phyloP scores from a whole-genome alignment of 2,113 vertebrate species.

The Equus quagga region DNA sequence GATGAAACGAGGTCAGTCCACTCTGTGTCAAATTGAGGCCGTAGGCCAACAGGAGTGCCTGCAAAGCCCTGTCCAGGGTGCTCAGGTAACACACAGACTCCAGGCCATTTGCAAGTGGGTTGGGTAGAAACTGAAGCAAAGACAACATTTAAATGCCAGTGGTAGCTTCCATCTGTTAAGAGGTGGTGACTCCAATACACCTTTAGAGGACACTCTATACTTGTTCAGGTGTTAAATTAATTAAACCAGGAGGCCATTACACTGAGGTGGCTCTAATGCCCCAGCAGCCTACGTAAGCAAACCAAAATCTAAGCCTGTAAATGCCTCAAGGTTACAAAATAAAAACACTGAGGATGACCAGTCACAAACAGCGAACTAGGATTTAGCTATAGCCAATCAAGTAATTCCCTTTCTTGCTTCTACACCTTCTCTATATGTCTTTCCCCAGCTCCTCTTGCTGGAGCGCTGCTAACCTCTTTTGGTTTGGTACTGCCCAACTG shows the following conservation, averaged over 20 bases:
- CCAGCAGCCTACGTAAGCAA: background rate
- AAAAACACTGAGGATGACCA: background rate
- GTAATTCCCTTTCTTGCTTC: background rate
- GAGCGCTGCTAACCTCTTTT: background rate
- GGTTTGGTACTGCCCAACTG: background rate
- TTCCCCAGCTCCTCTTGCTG: background rate
- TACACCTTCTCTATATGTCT: background rate
- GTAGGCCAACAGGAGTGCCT: fast-evolving
- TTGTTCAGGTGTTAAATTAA: background rate
- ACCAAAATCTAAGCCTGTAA: background rate
- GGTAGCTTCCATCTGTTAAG: background rate
- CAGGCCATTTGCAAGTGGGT: background rate
- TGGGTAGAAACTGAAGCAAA: background rate
- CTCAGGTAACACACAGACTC: background rate
- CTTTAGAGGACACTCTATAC: background rate
- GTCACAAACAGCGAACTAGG: background rate
- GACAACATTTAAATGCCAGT: background rate
- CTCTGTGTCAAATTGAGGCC: background rate
- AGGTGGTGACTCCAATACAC: background rate
- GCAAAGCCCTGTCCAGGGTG: background rate
- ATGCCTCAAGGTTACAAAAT: background rate
- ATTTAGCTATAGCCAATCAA: background rate
- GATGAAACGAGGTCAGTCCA: background rate
- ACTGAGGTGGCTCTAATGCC: background rate
- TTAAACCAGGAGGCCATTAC: background rate